Conservation (phyloP, 2,113 vertebrate species). For the Ictalurus punctatus region DNA sequence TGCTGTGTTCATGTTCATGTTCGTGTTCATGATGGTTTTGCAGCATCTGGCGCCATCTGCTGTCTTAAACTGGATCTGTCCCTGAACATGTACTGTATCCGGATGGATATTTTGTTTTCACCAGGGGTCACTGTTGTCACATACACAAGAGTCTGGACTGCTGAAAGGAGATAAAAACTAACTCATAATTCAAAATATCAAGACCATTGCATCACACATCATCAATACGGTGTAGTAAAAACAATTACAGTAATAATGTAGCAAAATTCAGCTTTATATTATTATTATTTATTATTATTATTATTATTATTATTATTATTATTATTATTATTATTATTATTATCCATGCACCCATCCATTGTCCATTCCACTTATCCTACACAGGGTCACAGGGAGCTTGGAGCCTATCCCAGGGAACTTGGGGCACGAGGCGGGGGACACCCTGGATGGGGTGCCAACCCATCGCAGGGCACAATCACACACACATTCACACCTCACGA, state of each 20-base stretch:
- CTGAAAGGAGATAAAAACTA: not conserved
- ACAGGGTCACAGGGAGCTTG: too few species aligned
- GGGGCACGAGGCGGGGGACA: too few species aligned
- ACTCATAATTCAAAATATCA: not conserved
- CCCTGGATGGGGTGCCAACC: too few species aligned
- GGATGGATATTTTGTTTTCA: not conserved
- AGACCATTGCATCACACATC: not conserved
- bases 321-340: not conserved
- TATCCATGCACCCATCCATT: not conserved
- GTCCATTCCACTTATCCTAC: too few species aligned
- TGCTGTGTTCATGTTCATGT: not conserved
- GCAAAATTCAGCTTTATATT: not conserved
- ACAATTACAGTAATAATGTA: not conserved
- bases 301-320: not conserved
- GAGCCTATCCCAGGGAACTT: too few species aligned
- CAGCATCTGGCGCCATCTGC: constrained; percentile 24
- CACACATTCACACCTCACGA: too few species aligned
- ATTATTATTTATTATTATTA: not conserved
- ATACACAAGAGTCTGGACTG: not conserved
- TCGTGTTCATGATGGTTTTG: not conserved
- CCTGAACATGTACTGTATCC: not conserved
- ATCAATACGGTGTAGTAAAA: not conserved
- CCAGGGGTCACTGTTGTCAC: constrained; percentile 6
- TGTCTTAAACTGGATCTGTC: not conserved
- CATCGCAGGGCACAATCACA: too few species aligned